Evolutionary conservation across 2,113 vertebrate genomes (phyloP).

Genomic region (Larimichthys crocea): DNA sequence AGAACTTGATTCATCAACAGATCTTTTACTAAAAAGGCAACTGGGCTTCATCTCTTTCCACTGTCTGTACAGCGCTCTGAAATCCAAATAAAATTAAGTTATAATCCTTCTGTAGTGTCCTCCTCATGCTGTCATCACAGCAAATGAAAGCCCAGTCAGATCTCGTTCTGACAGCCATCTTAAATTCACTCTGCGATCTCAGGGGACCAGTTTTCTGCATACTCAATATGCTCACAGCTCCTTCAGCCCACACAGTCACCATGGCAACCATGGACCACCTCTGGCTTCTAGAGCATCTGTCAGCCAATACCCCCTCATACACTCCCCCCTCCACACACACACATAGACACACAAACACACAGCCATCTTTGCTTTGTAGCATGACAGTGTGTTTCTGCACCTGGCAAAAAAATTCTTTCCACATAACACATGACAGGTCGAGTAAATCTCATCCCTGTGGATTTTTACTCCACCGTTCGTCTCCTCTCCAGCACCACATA

Average conservation of each 20-base stretch:
- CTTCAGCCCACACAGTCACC: slow-evolving; percentile 82
- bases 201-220: slow-evolving; percentile 82
- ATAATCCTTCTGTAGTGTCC: slow-evolving; percentile 4
- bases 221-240: slow-evolving; percentile 84
- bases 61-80: neutral
- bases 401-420: neutral
- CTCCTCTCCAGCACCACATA: neutral
- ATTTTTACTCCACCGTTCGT: slow-evolving; percentile 7
- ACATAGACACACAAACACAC: neutral
- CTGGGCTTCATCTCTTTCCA: slow-evolving; percentile 11
- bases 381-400: slow-evolving; percentile 16
- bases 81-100: slow-evolving; percentile 27
- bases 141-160: slow-evolving; percentile 51
- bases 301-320: slow-evolving; percentile 37
- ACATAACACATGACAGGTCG: neutral
- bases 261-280: slow-evolving; percentile 85
- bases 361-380: slow-evolving; percentile 27
- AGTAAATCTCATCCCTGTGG: neutral
- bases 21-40: slow-evolving; percentile 26
- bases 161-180: slow-evolving; percentile 75
- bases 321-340: neutral
- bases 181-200: slow-evolving; percentile 81
- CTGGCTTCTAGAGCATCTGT: slow-evolving; percentile 74
- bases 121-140: slow-evolving; percentile 32
- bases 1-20: slow-evolving; percentile 22